Evolutionary conservation across 2,797 vertebrate species (phyloP).

Genomic region (Gallirallus australis): DNA sequence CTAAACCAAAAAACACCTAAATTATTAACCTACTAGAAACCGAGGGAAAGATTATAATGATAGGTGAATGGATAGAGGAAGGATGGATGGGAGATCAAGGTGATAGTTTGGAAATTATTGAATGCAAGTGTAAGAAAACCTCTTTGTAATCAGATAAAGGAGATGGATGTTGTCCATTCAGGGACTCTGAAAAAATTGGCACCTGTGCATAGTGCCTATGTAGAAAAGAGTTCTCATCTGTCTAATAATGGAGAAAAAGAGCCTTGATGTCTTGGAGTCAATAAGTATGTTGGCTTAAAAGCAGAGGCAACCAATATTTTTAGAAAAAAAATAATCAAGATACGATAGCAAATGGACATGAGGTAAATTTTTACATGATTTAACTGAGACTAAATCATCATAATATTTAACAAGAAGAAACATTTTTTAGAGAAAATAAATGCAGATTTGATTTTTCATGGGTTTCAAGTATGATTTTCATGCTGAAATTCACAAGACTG

Average conservation of each 20-base stretch:
- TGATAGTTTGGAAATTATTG: not conserved
- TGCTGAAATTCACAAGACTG: not conserved
- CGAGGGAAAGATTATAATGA: not conserved
- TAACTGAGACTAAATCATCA: not conserved
- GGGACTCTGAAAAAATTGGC: not conserved
- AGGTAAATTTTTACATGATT: not conserved
- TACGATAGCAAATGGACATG: not conserved
- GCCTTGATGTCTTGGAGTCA: not conserved
- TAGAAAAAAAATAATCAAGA: not conserved
- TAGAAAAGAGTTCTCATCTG: not conserved
- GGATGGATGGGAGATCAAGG: not conserved
- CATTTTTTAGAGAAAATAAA: not conserved
- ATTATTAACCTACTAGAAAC: not conserved
- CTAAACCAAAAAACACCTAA: not conserved
- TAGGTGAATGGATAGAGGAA: not conserved
- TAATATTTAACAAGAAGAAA: not conserved
- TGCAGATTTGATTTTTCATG: not conserved
- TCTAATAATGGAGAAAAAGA: not conserved
- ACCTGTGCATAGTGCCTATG: not conserved
- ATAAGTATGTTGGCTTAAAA: not conserved
- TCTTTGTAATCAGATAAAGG: not conserved
- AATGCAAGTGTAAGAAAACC: not conserved
- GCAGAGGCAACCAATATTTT: not conserved
- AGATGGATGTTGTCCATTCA: not conserved
- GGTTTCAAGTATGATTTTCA: not conserved